Percentiles rank a stretch among this genome's conserved stretches.
Evolutionary conservation across 1,140 invertebrate genomes (phyloP).

Genomic region (Pseudomyrmex concolor): DNA sequence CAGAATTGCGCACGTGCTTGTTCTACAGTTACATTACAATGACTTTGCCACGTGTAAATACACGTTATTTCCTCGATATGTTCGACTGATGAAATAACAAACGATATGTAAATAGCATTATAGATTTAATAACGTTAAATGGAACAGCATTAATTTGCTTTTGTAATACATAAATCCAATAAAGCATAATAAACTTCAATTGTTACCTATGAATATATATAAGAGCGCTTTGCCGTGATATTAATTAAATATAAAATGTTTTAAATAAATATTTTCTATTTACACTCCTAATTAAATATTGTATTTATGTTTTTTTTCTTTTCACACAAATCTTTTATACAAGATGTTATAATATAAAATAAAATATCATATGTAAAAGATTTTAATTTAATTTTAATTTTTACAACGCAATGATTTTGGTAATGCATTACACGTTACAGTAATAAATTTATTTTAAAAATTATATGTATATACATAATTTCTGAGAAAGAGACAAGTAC

Average conservation of each 20-base stretch:
- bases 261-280: conserved; percentile 5
- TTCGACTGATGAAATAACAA: conserved; percentile 35
- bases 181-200: conserved; percentile 53
- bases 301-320: neutral
- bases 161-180: conserved; percentile 37
- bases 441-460: neutral
- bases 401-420: neutral
- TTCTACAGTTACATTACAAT: neutral
- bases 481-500: neutral
- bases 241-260: conserved; percentile 41
- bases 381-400: neutral
- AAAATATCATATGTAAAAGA: neutral
- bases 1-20: neutral
- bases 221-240: conserved; percentile 17
- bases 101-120: conserved; percentile 48
- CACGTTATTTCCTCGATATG: conserved; percentile 15
- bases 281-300: neutral
- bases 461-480: neutral
- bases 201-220: conserved; percentile 44
- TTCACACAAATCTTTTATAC: neutral
- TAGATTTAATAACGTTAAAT: conserved; percentile 46
- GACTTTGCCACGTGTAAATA: neutral
- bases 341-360: neutral
- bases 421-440: neutral
- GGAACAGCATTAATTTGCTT: conserved; percentile 50